Base-by-base conservation (phyloP, 1,140 invertebrate species). In the Apis mellifera region DNA sequence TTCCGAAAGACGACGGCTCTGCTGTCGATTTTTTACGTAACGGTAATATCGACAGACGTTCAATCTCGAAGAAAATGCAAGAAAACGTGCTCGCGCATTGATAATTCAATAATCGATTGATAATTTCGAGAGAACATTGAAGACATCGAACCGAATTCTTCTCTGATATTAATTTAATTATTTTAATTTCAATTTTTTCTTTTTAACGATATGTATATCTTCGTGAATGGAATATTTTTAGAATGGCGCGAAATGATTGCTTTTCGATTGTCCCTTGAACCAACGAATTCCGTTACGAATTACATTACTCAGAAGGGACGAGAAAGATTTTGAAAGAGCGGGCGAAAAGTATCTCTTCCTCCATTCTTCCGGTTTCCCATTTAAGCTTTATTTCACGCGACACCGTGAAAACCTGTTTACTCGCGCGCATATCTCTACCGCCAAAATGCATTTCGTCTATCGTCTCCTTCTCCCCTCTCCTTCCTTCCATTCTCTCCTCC, bases 1-100 rank as follows among this genome's bases (percentile, higher is more conserved):
- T 86, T 78, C 42, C 75, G 52, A 21, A 79, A 87, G 84, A 87
- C 81, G 59, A 75, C 17, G 69, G 59, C 78, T 87, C 75, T 86
- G 85, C 19, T n/a, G 32, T 42, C 9, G 26, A 23, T 55, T 65
- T 32, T 64, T 19, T 52, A 2, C 23, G n/a, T 50, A 42, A 11
- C 62, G 4, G 4, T 32, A 32, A 32, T 32, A 32, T 32, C 2
- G 32, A n/a, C n/a, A n/a, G n/a, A n/a, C n/a, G n/a, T n/a, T n/a
- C n/a, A n/a, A n/a, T n/a, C n/a, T n/a, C n/a, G n/a, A n/a, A n/a
- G n/a, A n/a, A n/a, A n/a, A n/a, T n/a, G n/a, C n/a, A n/a, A n/a
- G n/a, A n/a, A n/a, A n/a, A n/a, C n/a, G n/a, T n/a, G n/a, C n/a
- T n/a, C n/a, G n/a, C n/a, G n/a, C n/a, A n/a, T n/a, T n/a, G n/a